These are phyloP conservation scores for Hormaphis cornu DNA, from an alignment of 1,140 invertebrate species.

Conservation along the genomic window DNA sequence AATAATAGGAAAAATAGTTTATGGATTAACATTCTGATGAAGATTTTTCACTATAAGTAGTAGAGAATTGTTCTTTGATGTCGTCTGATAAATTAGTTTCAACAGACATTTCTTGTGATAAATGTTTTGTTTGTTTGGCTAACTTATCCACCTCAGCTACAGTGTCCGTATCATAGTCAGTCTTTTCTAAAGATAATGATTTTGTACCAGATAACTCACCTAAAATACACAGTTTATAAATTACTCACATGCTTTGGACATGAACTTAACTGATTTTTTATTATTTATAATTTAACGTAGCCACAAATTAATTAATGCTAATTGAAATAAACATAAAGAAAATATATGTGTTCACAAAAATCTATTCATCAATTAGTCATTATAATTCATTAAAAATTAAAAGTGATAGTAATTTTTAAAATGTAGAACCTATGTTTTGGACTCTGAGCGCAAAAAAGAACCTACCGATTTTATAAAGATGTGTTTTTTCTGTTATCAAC, in stretches of 20 bases:
- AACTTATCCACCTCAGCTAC: constrained; percentile 85
- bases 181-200: constrained; percentile 19
- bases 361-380: neutral
- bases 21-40: constrained; percentile 12
- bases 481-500: too few relatives aligned
- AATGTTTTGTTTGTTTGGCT: constrained; percentile 42
- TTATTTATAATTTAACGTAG: neutral
- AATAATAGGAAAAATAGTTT: constrained; percentile 9
- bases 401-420: too few relatives aligned
- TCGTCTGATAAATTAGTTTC: neutral
- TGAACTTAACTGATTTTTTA: neutral
- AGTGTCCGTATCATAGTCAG: constrained; percentile 72
- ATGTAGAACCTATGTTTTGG: too few relatives aligned
- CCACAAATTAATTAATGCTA: neutral
- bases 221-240: constrained; percentile 30
- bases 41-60: neutral
- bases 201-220: constrained; percentile 36
- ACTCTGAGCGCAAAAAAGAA: too few relatives aligned
- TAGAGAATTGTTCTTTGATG: neutral
- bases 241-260: neutral
- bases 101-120: neutral
- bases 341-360: too few relatives aligned
- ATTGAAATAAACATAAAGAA: neutral
- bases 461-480: too few relatives aligned
- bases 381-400: too few relatives aligned